A percentile compares a stretch with the other conserved stretches of the same genome.
Conservation (phyloP, 1,140 invertebrate genomes). For the Pogonognathellus flavescens region DNA sequence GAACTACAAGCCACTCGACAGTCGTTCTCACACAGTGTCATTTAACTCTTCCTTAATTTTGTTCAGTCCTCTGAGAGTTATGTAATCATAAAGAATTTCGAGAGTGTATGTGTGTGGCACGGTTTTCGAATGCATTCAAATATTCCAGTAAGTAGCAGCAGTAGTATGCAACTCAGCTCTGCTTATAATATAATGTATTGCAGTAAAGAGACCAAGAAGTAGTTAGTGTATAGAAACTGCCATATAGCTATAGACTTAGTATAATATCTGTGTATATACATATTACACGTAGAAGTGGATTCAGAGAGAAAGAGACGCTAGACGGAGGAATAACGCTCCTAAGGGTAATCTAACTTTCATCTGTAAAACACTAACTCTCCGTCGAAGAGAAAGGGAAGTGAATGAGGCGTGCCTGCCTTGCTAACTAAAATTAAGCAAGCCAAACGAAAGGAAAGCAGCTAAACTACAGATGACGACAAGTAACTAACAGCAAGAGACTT, state of each 20-base stretch:
- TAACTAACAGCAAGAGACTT: constrained; percentile 2
- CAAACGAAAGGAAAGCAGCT: background rate
- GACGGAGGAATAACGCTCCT: constrained; percentile 27
- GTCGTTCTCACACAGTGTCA: constrained; percentile 16
- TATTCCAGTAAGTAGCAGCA: background rate
- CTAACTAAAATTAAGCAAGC: background rate
- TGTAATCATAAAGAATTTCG: constrained; percentile 39
- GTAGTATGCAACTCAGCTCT: background rate
- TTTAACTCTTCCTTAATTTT: constrained; percentile 40
- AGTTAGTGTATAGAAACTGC: background rate
- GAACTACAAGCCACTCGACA: background rate
- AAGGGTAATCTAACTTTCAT: constrained; percentile 34
- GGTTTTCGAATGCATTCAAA: background rate
- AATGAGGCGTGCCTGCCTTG: background rate
- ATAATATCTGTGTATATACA: no score
- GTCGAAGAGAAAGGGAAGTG: background rate
- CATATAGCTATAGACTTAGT: background rate
- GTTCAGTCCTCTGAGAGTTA: constrained; percentile 28
- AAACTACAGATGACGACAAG: constrained; percentile 33
- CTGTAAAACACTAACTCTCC: background rate
- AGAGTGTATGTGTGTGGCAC: background rate
- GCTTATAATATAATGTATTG: background rate
- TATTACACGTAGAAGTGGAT: no score
- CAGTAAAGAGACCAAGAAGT: background rate
- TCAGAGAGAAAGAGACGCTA: background rate